Percentiles rank a stretch among this genome's conserved stretches.
Evolutionary conservation across 2,113 vertebrate species (phyloP).

Genomic region (Rhynchomys soricoides): DNA sequence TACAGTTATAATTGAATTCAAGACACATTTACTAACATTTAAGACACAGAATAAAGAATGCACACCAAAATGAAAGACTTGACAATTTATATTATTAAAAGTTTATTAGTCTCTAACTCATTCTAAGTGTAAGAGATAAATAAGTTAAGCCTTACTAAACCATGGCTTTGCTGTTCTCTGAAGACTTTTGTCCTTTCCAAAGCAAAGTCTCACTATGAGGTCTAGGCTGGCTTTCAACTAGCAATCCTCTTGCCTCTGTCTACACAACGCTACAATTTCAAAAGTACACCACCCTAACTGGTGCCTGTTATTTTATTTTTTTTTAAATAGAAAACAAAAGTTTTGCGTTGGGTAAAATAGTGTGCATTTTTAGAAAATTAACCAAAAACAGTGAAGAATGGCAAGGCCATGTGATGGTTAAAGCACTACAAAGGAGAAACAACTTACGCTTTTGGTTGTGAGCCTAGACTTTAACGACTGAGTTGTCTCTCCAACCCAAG

Average conservation of each 20-base stretch:
- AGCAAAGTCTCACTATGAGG: not conserved
- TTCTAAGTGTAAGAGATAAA: not conserved
- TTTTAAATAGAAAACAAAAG: conserved; percentile 40
- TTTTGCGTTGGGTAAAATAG: conserved; percentile 59
- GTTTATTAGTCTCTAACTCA: not conserved
- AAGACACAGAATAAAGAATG: not conserved
- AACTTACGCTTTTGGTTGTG: not conserved
- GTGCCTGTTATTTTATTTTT: no score
- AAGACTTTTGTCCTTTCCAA: not conserved
- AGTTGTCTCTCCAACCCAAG: not conserved
- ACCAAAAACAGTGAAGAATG: not conserved
- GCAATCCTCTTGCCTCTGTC: not conserved
- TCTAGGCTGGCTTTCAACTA: not conserved
- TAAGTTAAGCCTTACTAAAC: conserved; percentile 46
- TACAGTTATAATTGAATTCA: not conserved
- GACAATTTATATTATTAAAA: not conserved
- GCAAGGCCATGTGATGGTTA: not conserved
- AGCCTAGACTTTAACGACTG: not conserved
- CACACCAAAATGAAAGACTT: not conserved
- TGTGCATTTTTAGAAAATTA: not conserved
- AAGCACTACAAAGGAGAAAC: not conserved
- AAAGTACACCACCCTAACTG: not conserved
- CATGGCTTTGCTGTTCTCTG: conserved; percentile 15
- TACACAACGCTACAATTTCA: not conserved
- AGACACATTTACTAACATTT: conserved; percentile 4